A percentile compares a stretch with the other conserved stretches of the same genome.
Evolutionary conservation across 2,797 vertebrate genomes (phyloP).

Genomic region (Thaleichthys pacificus): DNA sequence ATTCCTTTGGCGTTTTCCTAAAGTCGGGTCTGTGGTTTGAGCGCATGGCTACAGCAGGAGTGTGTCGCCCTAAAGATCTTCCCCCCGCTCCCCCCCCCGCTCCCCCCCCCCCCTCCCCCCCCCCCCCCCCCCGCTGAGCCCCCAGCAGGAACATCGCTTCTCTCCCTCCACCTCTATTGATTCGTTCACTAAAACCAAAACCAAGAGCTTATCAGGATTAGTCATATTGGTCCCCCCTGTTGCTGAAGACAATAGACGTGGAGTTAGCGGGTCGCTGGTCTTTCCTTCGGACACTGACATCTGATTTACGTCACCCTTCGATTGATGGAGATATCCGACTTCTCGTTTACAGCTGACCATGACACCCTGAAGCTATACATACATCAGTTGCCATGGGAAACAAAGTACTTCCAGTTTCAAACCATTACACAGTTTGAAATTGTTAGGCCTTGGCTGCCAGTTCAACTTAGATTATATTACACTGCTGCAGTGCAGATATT

Average conservation of each 20-base stretch:
- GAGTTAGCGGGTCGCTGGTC: conserved; percentile 23
- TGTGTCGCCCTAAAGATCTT: neutral
- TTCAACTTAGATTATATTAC: conserved; percentile 50
- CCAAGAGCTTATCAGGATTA: neutral
- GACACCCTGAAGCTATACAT: conserved; percentile 28
- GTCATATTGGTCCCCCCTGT: neutral
- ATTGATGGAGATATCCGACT: conserved; percentile 22
- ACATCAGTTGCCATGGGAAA: conserved; percentile 42
- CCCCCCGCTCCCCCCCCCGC: conserved; percentile 4
- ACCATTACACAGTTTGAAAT: conserved; percentile 44
- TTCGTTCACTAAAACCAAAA: conserved; percentile 27
- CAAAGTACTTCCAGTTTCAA: conserved; percentile 55
- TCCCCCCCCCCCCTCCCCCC: conserved; percentile 2
- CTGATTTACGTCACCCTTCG: conserved; percentile 48
- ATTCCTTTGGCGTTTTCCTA: neutral
- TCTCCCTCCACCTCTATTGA: conserved; percentile 25
- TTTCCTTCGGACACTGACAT: conserved; percentile 27
- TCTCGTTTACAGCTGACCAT: conserved; percentile 41
- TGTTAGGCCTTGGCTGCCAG: conserved; percentile 51
- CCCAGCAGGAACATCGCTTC: conserved; percentile 20
- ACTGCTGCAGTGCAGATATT: conserved; percentile 44
- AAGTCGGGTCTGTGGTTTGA: neutral
- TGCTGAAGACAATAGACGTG: conserved; percentile 25
- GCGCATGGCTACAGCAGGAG: conserved; percentile 12
- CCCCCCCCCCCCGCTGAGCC: conserved; percentile 14